Percentiles rank a stretch among this genome's conserved stretches.
Conservation (phyloP, 2,888 invertebrate genomes). For the Tachystola acroxantha region DNA sequence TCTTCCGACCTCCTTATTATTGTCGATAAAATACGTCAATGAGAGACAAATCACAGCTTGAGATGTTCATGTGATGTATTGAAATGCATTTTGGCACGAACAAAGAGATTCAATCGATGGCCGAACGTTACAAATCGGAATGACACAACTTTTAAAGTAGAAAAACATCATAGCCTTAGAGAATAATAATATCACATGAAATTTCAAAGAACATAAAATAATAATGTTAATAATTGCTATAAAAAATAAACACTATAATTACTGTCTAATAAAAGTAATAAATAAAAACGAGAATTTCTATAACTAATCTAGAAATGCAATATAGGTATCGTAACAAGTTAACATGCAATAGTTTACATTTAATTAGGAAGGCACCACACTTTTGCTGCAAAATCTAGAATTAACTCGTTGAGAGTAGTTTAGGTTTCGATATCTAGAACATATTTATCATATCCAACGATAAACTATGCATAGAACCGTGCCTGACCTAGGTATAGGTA, state of each 20-base stretch:
- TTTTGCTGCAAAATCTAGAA: constrained; percentile 31
- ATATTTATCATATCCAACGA: constrained; percentile 63
- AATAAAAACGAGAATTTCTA: constrained; percentile 69
- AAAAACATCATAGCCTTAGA: constrained; percentile 55
- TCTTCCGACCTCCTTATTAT: constrained; percentile 49
- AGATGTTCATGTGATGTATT: constrained; percentile 40
- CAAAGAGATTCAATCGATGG: constrained; percentile 47
- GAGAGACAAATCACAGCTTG: constrained; percentile 57
- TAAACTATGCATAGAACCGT: constrained; percentile 65
- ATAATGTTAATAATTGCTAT: constrained; percentile 61
- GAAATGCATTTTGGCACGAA: constrained; percentile 67
- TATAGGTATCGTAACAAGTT: constrained; percentile 56
- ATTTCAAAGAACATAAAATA: constrained; percentile 65
- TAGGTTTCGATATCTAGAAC: constrained; percentile 43
- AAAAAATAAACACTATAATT: constrained; percentile 68
- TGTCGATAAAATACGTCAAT: constrained; percentile 49
- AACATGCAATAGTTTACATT: constrained; percentile 60
- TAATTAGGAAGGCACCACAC: constrained; percentile 56
- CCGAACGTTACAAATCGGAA: constrained; percentile 37
- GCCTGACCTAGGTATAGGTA: constrained; percentile 34
- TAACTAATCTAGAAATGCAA: constrained; percentile 75
- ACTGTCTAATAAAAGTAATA: constrained; percentile 70
- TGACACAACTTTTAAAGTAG: constrained; percentile 46
- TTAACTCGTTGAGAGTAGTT: constrained; percentile 1
- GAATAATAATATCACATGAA: constrained; percentile 73